These are phyloP conservation scores for Lamproptera curius DNA, from an alignment of 2,888 invertebrate species.

Conservation along the genomic window DNA sequence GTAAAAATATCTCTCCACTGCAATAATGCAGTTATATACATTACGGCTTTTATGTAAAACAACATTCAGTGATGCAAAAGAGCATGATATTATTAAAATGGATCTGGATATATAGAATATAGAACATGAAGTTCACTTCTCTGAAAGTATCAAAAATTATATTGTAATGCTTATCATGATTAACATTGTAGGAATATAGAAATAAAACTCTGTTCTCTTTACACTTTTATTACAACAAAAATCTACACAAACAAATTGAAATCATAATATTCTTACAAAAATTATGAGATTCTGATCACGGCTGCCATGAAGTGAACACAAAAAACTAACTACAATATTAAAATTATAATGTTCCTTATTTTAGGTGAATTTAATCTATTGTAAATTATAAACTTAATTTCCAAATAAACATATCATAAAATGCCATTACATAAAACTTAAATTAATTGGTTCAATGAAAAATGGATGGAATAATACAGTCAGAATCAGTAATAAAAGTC, in stretches of 20 bases:
- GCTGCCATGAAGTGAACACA: slow-evolving; percentile 4
- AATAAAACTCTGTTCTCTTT: not conserved
- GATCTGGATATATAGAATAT: no score
- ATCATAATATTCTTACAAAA: slow-evolving; percentile 5
- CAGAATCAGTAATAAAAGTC: slow-evolving; percentile 1
- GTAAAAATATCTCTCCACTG: no score
- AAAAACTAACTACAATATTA: slow-evolving; percentile 5
- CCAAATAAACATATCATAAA: not conserved
- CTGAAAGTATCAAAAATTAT: no score
- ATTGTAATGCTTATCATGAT: no score
- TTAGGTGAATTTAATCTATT: no score
- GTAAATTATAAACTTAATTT: not conserved
- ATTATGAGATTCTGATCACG: slow-evolving; percentile 7
- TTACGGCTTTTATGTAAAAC: no score
- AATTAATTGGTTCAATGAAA: not conserved
- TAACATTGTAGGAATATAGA: no score
- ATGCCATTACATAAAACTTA: not conserved
- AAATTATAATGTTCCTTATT: slow-evolving; percentile 10
- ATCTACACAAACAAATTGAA: slow-evolving; percentile 10
- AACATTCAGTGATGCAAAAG: no score
- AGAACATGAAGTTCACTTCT: no score
- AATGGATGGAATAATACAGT: slow-evolving; percentile 14
- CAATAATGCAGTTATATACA: no score
- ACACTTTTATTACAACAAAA: slow-evolving; percentile 17
- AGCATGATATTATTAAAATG: no score